phyloP scores from a whole-genome alignment of 92 coral and sea anemone genomes.

The Zoanthus gigantus region DNA sequence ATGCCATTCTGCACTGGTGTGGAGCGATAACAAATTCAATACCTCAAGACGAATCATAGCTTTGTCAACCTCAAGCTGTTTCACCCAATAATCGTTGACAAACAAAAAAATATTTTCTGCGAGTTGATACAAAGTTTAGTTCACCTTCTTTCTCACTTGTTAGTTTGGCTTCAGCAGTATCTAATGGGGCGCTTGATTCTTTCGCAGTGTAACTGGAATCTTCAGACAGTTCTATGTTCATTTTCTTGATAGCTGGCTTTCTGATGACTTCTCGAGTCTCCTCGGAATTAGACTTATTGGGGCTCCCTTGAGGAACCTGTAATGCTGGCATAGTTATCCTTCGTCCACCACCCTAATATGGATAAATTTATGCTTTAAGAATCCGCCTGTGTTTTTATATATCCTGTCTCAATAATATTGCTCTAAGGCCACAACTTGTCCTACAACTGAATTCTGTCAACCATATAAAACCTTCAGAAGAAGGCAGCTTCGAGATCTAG shows the following conservation, averaged over 20 bases:
- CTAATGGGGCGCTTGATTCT: background rate
- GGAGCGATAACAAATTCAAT: no score
- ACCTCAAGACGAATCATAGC: no score
- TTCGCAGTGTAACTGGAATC: background rate
- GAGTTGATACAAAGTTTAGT: background rate
- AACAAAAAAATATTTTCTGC: no score
- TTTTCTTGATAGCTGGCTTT: slow-evolving; percentile 38
- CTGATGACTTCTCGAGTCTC: background rate
- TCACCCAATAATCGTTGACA: no score
- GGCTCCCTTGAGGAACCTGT: background rate
- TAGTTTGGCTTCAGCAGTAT: background rate
- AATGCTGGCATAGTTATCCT: slow-evolving; percentile 21
- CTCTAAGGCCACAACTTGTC: no score
- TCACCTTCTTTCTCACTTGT: slow-evolving; percentile 10
- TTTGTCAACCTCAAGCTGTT: no score
- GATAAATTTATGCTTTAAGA: background rate
- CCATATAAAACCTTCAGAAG: no score
- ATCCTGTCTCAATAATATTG: no score
- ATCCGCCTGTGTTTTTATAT: background rate
- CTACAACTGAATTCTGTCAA: no score
- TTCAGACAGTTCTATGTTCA: slow-evolving; percentile 5
- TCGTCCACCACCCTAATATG: slow-evolving; percentile 17
- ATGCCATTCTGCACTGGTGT: no score
- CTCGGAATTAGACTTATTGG: slow-evolving; percentile 18
- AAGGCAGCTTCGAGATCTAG: no score